Conservation (phyloP, 2,888 invertebrate species). For the Dusona sp. region DNA sequence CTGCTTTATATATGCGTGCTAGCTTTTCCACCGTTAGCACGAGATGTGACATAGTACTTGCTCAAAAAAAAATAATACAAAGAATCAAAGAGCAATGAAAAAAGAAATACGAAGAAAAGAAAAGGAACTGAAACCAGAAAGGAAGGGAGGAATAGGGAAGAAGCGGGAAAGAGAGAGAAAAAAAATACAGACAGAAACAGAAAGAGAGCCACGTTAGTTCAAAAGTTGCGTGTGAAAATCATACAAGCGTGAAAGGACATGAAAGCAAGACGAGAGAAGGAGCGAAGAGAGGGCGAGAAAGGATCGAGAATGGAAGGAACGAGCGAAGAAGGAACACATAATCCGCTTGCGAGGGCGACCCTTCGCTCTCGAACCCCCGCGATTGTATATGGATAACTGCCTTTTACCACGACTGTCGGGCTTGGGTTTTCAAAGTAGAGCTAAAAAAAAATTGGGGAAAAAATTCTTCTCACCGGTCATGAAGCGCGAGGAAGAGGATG, state of each 20-base stretch:
- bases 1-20: conserved; percentile 1
- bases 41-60: conserved; percentile 40
- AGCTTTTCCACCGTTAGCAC: conserved; percentile 48
- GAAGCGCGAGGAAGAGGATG: conserved; percentile 21
- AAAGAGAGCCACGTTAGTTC: neutral
- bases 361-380: conserved; percentile 30
- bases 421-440: conserved; percentile 32
- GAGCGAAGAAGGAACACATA: conserved; percentile 33
- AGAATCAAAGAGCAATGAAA: neutral
- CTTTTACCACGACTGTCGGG: conserved; percentile 28
- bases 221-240: conserved; percentile 63
- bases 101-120: too few species aligned
- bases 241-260: conserved; percentile 45
- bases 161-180: neutral
- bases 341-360: conserved; percentile 59
- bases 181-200: neutral
- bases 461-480: conserved; percentile 47
- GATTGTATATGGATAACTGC: conserved; percentile 66
- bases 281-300: conserved; percentile 14
- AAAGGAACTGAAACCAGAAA: neutral
- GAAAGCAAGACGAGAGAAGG: neutral
- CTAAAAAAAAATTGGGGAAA: conserved; percentile 4
- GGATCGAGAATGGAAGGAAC: conserved; percentile 49
- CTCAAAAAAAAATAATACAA: conserved; percentile 19
- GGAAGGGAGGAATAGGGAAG: neutral